Evolutionary conservation across 1,140 invertebrate species (phyloP), one percentile per base, ranked within the genome.

Genomic region (Trichonephila clavipes): DNA sequence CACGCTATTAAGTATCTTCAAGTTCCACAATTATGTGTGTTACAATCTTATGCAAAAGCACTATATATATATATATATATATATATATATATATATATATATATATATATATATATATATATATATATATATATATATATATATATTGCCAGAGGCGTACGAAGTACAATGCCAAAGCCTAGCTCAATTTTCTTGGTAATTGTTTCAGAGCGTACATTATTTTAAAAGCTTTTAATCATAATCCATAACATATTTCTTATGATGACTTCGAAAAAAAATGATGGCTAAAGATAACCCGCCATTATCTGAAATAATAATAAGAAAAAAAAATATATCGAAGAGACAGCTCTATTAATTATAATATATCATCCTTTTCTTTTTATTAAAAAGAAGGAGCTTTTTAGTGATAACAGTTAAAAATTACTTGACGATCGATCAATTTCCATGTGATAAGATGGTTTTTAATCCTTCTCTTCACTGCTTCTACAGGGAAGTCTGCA

Each of bases 351-450:
- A 90, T 90, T 90, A 90, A 90, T 82, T 90, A 90, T 82, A 24
- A 90, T 90, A 72, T 51, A 90, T 90, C 89, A 90, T 90, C 89
- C 4, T 62, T 61, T 90, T 58, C 82, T 90, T 90, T 90, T 82
- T 69, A 14, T 62, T 64, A 62, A 28, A n/a, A 69, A 69, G 66
- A 64, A 69, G 24, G 12, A 69, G n/a, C 51, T 61, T 90, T 72
- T 83, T 61, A 40, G 72, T 18, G 89, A 61, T 82, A 34, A 62
- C 59, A 81, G 44, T 90, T 90, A 90, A 90, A 90, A 90, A 90
- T 51, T 82, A 19, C 19, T 5, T 21, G 21, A 21, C 51, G 19
- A 77, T 72, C 69, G 66, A 77, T 72, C 64, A 44, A 62, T 40
- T 64, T 90, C 69, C 16, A 44, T 62, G 4, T 1, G 59, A 72